Percentiles rank a stretch among this genome's conserved stretches.
Evolutionary conservation across 2,888 invertebrate genomes (phyloP).

Genomic region (Cosmia pyralina): DNA sequence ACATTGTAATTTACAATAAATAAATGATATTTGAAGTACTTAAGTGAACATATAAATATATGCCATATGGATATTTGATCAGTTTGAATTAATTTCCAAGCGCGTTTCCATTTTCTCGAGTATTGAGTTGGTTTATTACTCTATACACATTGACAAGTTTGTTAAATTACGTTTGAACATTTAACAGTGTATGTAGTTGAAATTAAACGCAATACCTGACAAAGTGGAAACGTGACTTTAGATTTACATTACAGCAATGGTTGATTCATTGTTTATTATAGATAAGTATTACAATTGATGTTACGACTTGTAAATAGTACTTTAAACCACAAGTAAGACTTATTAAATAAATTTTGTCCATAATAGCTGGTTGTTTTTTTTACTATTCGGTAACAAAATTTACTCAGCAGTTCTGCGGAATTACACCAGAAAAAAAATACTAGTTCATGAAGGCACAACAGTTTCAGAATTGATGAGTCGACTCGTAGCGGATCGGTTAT

Average conservation of each 20-base stretch:
- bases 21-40: constrained; percentile 56
- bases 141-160: constrained; percentile 5
- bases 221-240: constrained; percentile 38
- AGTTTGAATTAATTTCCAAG: constrained; percentile 48
- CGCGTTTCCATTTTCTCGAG: constrained; percentile 41
- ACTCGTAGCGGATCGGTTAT: constrained; percentile 31
- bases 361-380: constrained; percentile 42
- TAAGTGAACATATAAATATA: constrained; percentile 61
- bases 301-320: constrained; percentile 64
- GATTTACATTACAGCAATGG: constrained; percentile 44
- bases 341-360: constrained; percentile 68
- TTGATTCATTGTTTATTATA: constrained; percentile 52
- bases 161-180: constrained; percentile 33
- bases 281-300: constrained; percentile 59
- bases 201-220: constrained; percentile 29
- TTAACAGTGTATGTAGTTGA: constrained; percentile 10
- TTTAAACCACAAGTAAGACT: constrained; percentile 65
- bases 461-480: constrained; percentile 19
- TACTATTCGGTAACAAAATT: background rate
- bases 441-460: constrained; percentile 1
- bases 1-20: constrained; percentile 57
- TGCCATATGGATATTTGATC: constrained; percentile 61
- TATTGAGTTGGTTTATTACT: constrained; percentile 18
- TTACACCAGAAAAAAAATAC: background rate
- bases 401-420: background rate